phyloP scores from a whole-genome alignment of 1,140 invertebrate species.

The Aphelenchoides besseyi region DNA sequence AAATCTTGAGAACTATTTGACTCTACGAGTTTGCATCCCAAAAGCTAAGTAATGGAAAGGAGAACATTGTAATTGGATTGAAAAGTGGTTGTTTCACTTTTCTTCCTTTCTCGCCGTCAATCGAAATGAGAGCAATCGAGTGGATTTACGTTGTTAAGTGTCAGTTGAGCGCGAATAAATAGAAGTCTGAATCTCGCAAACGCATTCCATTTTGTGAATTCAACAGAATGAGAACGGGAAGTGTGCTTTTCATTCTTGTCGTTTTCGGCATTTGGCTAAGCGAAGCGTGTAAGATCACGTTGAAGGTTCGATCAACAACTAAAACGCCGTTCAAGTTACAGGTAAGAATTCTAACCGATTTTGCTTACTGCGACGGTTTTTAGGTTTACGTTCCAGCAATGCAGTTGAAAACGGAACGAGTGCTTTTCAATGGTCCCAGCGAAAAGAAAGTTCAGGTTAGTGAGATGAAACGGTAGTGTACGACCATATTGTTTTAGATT shows the following conservation, averaged over 20 bases:
- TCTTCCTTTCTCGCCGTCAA: too few species aligned
- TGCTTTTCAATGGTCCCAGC: constrained; percentile 11
- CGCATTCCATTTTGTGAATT: neutral
- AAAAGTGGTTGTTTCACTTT: too few species aligned
- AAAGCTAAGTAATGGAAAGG: too few species aligned
- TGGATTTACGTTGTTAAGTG: neutral
- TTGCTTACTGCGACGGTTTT: neutral
- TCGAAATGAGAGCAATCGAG: neutral
- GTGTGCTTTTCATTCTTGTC: neutral
- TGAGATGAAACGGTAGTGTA: neutral
- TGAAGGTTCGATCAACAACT: constrained; percentile 20
- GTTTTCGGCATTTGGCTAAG: constrained; percentile 6
- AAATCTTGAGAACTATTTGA: too few species aligned
- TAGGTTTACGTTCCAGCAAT: constrained; percentile 22
- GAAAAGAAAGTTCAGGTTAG: constrained; percentile 25
- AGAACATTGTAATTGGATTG: too few species aligned
- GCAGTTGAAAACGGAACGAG: constrained; percentile 23
- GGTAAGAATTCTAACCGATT: neutral
- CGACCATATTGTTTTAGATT: constrained; percentile 4
- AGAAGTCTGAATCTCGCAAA: neutral
- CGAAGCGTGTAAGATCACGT: constrained; percentile 23
- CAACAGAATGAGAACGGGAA: neutral
- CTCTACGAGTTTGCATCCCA: too few species aligned
- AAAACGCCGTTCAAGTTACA: constrained; percentile 24
- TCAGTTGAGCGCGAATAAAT: neutral